Evolutionary conservation across 1,140 invertebrate genomes (phyloP).

Genomic region (Tenebrio molitor): DNA sequence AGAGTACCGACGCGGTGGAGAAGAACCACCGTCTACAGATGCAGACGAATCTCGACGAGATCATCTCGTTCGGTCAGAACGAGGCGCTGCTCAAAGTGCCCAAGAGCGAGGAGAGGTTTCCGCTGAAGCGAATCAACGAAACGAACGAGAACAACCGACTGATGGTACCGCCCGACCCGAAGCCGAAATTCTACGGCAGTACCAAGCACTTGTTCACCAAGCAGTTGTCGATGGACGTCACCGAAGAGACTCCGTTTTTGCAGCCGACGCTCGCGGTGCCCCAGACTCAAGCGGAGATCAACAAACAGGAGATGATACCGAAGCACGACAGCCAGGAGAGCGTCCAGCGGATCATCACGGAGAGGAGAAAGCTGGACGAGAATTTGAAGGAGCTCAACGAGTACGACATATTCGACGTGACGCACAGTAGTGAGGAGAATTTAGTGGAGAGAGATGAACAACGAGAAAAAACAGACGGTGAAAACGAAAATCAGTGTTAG

Average conservation of each 20-base stretch:
- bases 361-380: conserved; percentile 63
- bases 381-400: conserved; percentile 62
- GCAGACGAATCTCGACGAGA: conserved; percentile 59
- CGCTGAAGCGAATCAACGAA: conserved; percentile 53
- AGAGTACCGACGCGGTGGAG: conserved; percentile 42
- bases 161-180: conserved; percentile 58
- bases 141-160: conserved; percentile 55
- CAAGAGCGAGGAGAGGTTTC: conserved; percentile 51
- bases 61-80: conserved; percentile 42
- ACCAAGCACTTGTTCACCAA: conserved; percentile 65
- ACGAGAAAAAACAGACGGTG: conserved; percentile 43
- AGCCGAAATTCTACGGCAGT: conserved; percentile 65
- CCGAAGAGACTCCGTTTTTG: conserved; percentile 63
- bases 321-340: conserved; percentile 64
- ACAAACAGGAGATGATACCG: conserved; percentile 50
- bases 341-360: conserved; percentile 64
- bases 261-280: conserved; percentile 42
- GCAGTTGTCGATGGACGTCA: conserved; percentile 61
- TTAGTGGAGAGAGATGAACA: conserved; percentile 52
- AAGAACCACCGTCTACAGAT: conserved; percentile 46
- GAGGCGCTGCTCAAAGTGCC: conserved; percentile 44
- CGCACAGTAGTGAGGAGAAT: conserved; percentile 59
- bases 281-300: conserved; percentile 8
- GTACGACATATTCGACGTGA: conserved; percentile 63
- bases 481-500: conserved; percentile 44